Evolutionary conservation across 2,888 invertebrate species (phyloP), one percentile per base, ranked within the genome.

Genomic region (Pemphredon lugubris): DNA sequence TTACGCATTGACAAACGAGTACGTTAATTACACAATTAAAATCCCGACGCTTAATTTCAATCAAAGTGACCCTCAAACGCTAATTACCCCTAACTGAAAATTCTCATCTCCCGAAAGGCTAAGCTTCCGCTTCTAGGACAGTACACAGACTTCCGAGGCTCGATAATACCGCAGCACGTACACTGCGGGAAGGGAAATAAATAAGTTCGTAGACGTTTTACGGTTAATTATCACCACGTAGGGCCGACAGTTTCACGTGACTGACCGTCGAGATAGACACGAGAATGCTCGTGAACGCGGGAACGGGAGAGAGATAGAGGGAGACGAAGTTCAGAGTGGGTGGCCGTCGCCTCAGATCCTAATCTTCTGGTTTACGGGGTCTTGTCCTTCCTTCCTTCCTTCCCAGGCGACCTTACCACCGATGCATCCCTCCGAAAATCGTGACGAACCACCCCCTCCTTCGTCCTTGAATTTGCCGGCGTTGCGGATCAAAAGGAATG

Each of bases 311-410:
- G 74, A 79, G 72, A 73, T 72, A 67, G 74, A 79, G 72, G 66
- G 72, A 68, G 70, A 82, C 54, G 68, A 69, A 76, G 75, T 81
- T 79, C 84, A 64, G 84, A 84, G 86, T 87, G 86, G 88, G 88
- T 88, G 88, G 88, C 85, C 87, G 78, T 82, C 79, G 75, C 70
- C 76, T 84, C 85, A 86, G 88, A 88, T 88, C 81, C 85, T 86
- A 87, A 88, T 88, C 88, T 87, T 73, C 71, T 81, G 78, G 73
- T 83, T 83, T 82, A 84, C 82, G 83, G 83, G 82, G 80, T 85
- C 80, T 82, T 76, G 81, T 74, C 80, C 83, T 82, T 80, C 79
- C 81, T 79, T 80, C 79, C 81, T 79, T 76, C 75, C 82, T 79
- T 73, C 68, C 70, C 47, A 54, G 68, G 60, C 75, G 77, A 81